Percentiles rank a stretch among this genome's conserved stretches.
phyloP scores from a whole-genome alignment of 2,113 vertebrate species.

The Aegypius monachus region DNA sequence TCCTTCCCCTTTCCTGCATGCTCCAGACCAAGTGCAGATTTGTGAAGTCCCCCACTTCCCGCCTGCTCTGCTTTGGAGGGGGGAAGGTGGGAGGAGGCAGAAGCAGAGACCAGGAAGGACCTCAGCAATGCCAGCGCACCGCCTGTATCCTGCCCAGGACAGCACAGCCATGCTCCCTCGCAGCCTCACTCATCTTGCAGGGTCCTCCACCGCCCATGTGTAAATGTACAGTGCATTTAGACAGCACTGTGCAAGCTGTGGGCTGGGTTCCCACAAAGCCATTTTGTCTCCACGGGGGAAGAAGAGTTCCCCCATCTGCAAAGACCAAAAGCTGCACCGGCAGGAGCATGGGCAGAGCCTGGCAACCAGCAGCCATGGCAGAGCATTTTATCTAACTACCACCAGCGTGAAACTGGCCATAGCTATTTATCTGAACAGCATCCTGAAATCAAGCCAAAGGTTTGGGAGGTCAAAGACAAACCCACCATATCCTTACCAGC shows the following conservation, averaged over 20 bases:
- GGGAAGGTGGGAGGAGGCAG: not conserved
- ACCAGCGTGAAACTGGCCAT: accelerated
- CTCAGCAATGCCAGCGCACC: accelerated
- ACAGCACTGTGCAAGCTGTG: accelerated
- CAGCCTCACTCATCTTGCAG: not conserved
- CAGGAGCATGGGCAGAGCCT: not conserved
- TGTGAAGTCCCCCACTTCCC: not conserved
- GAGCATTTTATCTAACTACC: not conserved
- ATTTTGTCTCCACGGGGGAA: not conserved
- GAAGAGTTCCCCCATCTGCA: not conserved
- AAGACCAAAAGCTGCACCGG: not conserved
- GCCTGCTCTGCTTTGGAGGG: not conserved
- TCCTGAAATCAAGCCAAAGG: not conserved
- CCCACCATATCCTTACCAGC: not conserved
- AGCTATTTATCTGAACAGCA: not conserved
- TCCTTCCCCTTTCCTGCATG: not conserved
- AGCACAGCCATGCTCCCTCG: accelerated
- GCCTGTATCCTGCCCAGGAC: accelerated
- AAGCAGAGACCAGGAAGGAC: not conserved
- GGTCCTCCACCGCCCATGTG: not conserved
- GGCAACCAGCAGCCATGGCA: not conserved
- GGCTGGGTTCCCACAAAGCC: not conserved
- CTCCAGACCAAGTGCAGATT: not conserved
- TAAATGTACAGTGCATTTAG: not conserved
- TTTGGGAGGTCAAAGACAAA: not conserved